Evolutionary conservation across 2,888 invertebrate species (phyloP).

Genomic region (Caenorhabditis drosophilae): DNA sequence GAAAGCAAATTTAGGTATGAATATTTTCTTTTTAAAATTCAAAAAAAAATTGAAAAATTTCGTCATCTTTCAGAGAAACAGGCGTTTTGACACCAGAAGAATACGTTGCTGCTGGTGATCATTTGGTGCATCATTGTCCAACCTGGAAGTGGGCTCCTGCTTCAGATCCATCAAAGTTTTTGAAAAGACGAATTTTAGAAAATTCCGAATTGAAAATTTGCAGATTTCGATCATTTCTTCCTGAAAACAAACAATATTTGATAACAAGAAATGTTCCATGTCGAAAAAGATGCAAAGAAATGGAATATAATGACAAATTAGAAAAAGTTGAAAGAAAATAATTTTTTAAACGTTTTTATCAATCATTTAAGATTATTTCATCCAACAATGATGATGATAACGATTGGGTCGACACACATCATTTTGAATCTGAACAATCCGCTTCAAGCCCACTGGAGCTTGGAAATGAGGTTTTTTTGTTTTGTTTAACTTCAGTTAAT

Average conservation of each 20-base stretch:
- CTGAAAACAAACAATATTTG: conserved; percentile 91
- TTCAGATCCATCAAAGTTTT: conserved; percentile 77
- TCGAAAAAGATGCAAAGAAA: conserved; percentile 89
- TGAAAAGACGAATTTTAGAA: too few relatives aligned
- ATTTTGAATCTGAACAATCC: too few relatives aligned
- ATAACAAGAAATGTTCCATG: conserved; percentile 97
- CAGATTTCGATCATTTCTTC: conserved; percentile 77
- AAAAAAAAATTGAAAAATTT: too few relatives aligned
- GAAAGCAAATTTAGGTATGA: conserved; percentile 71
- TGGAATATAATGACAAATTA: conserved; percentile 88
- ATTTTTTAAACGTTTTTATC: too few relatives aligned
- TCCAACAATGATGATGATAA: conserved; percentile 46
- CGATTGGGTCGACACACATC: conserved; percentile 60
- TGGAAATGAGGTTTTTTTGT: too few relatives aligned
- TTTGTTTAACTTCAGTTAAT: too few relatives aligned
- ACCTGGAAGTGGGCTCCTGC: conserved; percentile 95
- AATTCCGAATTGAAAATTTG: too few relatives aligned
- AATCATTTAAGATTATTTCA: too few relatives aligned
- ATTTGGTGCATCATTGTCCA: conserved; percentile 96
- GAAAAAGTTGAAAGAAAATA: conserved; percentile 75
- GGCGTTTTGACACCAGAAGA: conserved; percentile 97
- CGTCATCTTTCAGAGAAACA: conserved; percentile 86
- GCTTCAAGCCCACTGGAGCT: not conserved
- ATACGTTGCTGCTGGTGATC: conserved; percentile 97
- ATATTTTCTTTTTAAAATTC: conserved; percentile 2